Evolutionary conservation across 1,140 invertebrate species (phyloP).

Genomic region (Fopius arisanus): DNA sequence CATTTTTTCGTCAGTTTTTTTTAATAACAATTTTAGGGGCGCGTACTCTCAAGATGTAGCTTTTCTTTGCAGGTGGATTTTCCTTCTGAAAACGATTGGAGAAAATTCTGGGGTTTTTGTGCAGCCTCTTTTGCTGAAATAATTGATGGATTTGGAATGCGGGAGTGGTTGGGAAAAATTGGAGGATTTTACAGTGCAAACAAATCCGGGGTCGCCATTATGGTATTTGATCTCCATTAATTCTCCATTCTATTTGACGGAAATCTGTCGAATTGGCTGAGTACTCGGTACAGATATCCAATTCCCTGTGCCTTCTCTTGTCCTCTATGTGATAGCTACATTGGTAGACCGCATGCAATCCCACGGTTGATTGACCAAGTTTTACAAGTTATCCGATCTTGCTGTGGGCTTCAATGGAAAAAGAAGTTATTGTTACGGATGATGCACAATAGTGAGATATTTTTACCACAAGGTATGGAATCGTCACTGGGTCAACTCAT

Average conservation of each 20-base stretch:
- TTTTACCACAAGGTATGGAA: too few relatives aligned
- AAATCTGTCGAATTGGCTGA: neutral
- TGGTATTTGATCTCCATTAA: neutral
- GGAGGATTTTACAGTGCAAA: too few relatives aligned
- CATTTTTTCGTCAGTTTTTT: neutral
- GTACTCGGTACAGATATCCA: neutral
- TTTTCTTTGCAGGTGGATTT: too few relatives aligned
- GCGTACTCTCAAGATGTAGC: too few relatives aligned
- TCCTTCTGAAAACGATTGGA: too few relatives aligned
- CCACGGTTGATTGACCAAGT: constrained; percentile 49
- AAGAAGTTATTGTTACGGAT: constrained; percentile 28
- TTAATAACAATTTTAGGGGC: neutral
- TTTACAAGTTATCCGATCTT: constrained; percentile 50
- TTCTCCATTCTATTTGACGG: neutral
- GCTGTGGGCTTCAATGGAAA: neutral
- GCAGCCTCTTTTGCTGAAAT: too few relatives aligned
- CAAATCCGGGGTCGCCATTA: too few relatives aligned
- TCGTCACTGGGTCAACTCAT: too few relatives aligned
- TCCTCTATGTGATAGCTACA: constrained; percentile 12
- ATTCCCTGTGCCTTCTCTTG: neutral
- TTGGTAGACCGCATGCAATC: constrained; percentile 40
- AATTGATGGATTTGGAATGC: too few relatives aligned
- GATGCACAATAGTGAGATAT: constrained; percentile 2
- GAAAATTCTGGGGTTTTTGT: too few relatives aligned
- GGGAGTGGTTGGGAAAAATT: too few relatives aligned